Base-by-base conservation (phyloP, 2,797 vertebrate genomes). In the Coccyzus lansbergi region DNA sequence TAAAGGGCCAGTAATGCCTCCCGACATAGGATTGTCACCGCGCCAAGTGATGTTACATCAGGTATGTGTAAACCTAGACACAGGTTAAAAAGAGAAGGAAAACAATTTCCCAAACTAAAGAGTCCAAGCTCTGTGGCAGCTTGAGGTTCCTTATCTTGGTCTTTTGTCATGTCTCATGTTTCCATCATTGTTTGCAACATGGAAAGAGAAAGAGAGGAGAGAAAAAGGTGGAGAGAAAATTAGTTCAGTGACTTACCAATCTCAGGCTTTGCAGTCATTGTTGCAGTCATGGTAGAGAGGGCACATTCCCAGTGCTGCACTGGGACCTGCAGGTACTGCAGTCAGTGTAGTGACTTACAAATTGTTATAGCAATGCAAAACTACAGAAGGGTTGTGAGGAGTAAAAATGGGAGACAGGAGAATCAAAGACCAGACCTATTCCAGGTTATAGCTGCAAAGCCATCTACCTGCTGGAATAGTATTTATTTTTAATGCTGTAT, bases 251-350 rank as follows among this genome's bases (percentile, higher is more conserved):
- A 13, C 9, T 58, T 44, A 13, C 18, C 55, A 52, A 4, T 22
- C 33, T 80, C 49, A 38, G 71, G 29, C 26, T 63, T 40, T 71
- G 63, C 0, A 17, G 34, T 28, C 48, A 3, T 10, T 1, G 1
- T 26, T 56, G 25, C 48, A 85, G 12, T 4, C 3, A 4, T 5
- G 49, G 60, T 5, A 56, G 53, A 24, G 20, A 21, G 19, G 56
- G n/a, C 34, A 3, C 0, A 0, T 10, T 40, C 36, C 12, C 46
- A 20, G 56, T 3, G 56, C 33, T 44, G 38, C 7, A 0, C 31
- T 4, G 36, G 58, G 49, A 55, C 5, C 36, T 17, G 33, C 8
- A n/a, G 28, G 46, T 22, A 15, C 62, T 16, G 25, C n/a, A 28
- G 25, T 12, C 52, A 28, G 26, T 13, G 15, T 4, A 19, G 29